phyloP scores from a whole-genome alignment of 2,113 vertebrate genomes.

The Phodopus roborovskii region DNA sequence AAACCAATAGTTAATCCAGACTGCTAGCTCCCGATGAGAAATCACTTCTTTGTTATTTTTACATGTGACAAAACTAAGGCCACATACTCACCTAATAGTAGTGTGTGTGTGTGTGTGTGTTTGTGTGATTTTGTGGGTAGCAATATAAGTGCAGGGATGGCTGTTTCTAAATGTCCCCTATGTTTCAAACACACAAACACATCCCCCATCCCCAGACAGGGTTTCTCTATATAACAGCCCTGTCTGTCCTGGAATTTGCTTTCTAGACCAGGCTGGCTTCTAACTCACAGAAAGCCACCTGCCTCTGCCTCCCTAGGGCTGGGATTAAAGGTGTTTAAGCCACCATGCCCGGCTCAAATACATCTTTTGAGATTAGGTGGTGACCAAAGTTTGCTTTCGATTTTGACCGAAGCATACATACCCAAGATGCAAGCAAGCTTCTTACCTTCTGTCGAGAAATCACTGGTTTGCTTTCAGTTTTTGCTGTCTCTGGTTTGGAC shows the following conservation, averaged over 20 bases:
- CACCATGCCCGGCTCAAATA: background rate
- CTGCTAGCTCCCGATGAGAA: slow-evolving; percentile 5
- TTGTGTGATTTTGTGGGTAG: background rate
- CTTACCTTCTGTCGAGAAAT: slow-evolving; percentile 85
- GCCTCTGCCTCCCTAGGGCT: background rate
- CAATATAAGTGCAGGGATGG: background rate
- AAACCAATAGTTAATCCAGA: background rate
- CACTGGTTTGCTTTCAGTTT: slow-evolving; percentile 68
- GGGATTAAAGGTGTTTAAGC: background rate
- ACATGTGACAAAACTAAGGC: background rate
- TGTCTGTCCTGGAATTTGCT: background rate
- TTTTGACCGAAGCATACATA: background rate
- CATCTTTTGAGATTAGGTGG: background rate
- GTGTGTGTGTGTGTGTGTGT: background rate
- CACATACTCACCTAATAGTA: background rate
- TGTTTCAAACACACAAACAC: accelerated
- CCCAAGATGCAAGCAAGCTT: background rate
- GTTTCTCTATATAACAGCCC: background rate
- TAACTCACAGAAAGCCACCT: background rate
- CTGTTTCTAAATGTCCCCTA: background rate
- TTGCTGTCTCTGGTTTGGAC: slow-evolving; percentile 80
- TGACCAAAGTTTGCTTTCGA: background rate
- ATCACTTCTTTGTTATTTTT: background rate
- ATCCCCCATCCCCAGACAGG: background rate
- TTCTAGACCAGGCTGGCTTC: background rate